phyloP scores from a whole-genome alignment of 2,888 invertebrate species.

The Brenthis ino region DNA sequence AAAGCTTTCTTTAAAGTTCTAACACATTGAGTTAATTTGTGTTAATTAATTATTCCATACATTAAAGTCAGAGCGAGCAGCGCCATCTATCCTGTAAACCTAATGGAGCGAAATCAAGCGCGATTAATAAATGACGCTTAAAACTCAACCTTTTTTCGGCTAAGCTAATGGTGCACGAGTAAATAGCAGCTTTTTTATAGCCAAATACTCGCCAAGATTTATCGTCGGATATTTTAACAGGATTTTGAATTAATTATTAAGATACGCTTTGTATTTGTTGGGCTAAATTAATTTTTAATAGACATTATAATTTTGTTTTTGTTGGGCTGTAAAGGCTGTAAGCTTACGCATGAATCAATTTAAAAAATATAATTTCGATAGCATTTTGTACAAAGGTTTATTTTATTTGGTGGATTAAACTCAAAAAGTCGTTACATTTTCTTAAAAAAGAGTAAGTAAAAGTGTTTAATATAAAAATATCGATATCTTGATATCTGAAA shows the following conservation, averaged over 20 bases:
- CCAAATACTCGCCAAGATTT: constrained; percentile 51
- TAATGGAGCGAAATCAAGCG: constrained; percentile 68
- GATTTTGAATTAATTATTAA: constrained; percentile 63
- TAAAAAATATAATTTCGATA: no score
- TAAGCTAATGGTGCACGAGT: constrained; percentile 71
- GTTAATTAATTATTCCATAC: constrained; percentile 31
- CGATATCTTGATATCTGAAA: no score
- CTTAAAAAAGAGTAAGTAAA: no score
- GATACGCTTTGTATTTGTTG: not conserved
- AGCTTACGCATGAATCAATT: no score
- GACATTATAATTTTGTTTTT: no score
- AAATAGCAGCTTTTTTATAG: constrained; percentile 74
- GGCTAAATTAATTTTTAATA: no score
- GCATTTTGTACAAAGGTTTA: no score
- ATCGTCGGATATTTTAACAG: constrained; percentile 61
- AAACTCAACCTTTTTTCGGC: constrained; percentile 80
- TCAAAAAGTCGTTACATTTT: no score
- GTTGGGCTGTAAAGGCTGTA: no score
- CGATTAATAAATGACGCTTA: constrained; percentile 79
- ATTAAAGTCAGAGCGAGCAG: constrained; percentile 23
- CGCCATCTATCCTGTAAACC: constrained; percentile 57
- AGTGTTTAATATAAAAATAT: no score
- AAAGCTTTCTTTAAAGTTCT: constrained; percentile 2
- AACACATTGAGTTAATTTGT: constrained; percentile 12
- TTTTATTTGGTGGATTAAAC: no score